Percentiles rank a stretch among this genome's conserved stretches.
Conservation (phyloP, 2,888 invertebrate genomes). For the Craniophora ligustri region DNA sequence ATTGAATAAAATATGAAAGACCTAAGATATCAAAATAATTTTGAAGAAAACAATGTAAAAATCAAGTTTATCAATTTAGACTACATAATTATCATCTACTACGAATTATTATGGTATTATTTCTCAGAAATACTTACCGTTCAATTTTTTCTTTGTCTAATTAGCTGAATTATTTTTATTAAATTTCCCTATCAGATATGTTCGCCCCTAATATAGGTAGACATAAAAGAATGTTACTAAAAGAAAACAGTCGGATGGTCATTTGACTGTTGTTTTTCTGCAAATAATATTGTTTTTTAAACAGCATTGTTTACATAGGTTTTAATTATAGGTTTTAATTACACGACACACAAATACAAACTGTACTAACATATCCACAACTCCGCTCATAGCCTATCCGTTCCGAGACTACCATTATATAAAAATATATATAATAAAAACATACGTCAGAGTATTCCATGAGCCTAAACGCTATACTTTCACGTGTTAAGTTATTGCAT, state of each 20-base stretch:
- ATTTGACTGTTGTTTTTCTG: too few relatives aligned
- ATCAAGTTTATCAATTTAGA: slow-evolving; percentile 3
- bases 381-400: slow-evolving; percentile 44
- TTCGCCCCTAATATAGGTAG: slow-evolving; percentile 31
- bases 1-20: neutral
- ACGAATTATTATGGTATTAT: too few relatives aligned
- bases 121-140: slow-evolving; percentile 20
- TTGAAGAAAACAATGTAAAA: slow-evolving; percentile 8
- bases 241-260: neutral
- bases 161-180: slow-evolving; percentile 11
- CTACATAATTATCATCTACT: neutral
- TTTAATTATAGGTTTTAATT: too few relatives aligned
- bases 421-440: slow-evolving; percentile 47
- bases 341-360: slow-evolving; percentile 17
- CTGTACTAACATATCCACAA: slow-evolving; percentile 35
- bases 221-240: slow-evolving; percentile 24
- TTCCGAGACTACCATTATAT: slow-evolving; percentile 47
- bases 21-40: slow-evolving; percentile 1
- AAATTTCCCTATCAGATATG: slow-evolving; percentile 45
- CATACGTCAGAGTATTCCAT: slow-evolving; percentile 51
- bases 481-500: slow-evolving; percentile 61
- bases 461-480: slow-evolving; percentile 43
- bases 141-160: too few relatives aligned
- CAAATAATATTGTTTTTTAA: slow-evolving; percentile 28
- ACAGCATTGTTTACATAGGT: slow-evolving; percentile 25